phyloP scores from a whole-genome alignment of 2,797 vertebrate species.

The Rhabdomys pumilio region DNA sequence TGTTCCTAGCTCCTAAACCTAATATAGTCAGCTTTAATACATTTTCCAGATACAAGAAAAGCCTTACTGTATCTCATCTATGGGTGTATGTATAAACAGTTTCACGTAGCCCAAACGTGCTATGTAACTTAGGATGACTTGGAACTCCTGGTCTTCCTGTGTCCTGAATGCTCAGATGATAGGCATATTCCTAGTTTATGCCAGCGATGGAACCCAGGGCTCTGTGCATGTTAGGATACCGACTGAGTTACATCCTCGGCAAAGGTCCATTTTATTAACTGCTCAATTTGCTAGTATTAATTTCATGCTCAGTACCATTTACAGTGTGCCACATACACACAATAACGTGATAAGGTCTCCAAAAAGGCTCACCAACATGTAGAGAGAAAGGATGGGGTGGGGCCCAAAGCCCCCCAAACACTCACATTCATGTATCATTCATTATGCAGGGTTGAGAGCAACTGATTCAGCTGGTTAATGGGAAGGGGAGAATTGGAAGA shows the following conservation, averaged over 20 bases:
- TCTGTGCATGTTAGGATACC: background rate
- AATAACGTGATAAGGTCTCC: background rate
- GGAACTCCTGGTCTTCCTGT: background rate
- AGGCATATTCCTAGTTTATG: background rate
- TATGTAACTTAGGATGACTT: background rate
- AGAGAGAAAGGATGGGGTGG: background rate
- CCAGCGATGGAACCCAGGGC: background rate
- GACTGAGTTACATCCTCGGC: background rate
- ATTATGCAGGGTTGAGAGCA: background rate
- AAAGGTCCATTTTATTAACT: background rate
- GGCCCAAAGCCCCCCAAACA: background rate
- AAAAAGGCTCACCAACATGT: background rate
- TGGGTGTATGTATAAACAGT: background rate
- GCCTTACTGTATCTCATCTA: background rate
- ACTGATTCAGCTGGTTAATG: background rate
- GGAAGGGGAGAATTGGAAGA: background rate
- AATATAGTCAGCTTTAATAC: background rate
- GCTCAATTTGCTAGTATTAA: too few relatives aligned
- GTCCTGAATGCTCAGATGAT: background rate
- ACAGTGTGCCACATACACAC: background rate
- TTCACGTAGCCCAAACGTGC: background rate
- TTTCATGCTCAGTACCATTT: background rate
- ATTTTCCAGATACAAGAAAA: background rate
- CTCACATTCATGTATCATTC: background rate
- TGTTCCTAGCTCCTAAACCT: background rate